phyloP scores from a whole-genome alignment of 2,113 vertebrate genomes.

The Odobenus rosmarus region DNA sequence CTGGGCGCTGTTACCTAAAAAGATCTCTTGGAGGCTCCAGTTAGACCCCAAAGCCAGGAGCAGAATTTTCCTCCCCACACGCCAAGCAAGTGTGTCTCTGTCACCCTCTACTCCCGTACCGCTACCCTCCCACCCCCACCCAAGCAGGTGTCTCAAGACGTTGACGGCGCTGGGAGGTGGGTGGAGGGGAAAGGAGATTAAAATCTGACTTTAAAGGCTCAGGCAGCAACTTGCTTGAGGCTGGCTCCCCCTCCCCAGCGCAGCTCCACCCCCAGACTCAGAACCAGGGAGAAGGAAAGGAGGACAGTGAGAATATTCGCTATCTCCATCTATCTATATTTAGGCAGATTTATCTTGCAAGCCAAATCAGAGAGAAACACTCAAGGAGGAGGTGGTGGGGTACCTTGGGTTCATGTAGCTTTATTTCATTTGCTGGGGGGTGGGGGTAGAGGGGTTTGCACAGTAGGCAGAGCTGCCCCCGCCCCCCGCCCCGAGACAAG shows the following conservation, averaged over 20 bases:
- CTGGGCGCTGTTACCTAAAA: background rate
- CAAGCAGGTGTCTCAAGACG: conserved; percentile 80
- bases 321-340: conserved; percentile 47
- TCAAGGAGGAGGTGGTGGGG: background rate
- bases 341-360: conserved; percentile 10
- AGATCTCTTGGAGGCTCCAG: background rate
- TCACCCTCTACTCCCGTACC: background rate
- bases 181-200: conserved; percentile 82
- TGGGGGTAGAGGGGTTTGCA: background rate
- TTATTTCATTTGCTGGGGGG: background rate
- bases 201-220: conserved; percentile 82
- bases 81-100: background rate
- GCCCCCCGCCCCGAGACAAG: background rate
- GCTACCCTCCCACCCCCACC: background rate
- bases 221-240: conserved; percentile 48
- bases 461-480: background rate
- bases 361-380: background rate
- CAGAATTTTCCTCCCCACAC: background rate
- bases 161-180: conserved; percentile 81
- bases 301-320: background rate
- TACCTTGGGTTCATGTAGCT: background rate
- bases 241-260: conserved; percentile 49
- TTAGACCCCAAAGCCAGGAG: background rate
- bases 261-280: background rate
- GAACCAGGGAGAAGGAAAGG: background rate